Evolutionary conservation across 2,888 invertebrate species (phyloP), one percentile per base, ranked within the genome.

Genomic region (Criorhina ranunculi): DNA sequence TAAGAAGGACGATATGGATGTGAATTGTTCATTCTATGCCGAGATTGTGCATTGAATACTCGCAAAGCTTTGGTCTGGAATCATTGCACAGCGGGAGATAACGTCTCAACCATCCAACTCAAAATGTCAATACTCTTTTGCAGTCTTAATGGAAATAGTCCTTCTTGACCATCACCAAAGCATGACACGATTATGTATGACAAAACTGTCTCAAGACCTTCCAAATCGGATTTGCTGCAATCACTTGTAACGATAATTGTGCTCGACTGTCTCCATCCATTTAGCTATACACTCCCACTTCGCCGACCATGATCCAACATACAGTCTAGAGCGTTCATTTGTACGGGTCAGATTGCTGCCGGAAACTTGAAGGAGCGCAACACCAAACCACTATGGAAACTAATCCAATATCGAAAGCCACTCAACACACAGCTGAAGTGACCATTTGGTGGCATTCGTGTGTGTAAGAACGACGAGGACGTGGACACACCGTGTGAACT

Each of bases 351-450:
- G 73, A 73, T 83, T 78, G 83, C 83, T 64, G 8, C 35, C 11
- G 76, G 55, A 53, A 40, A 73, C 78, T 72, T 67, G 49, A 62
- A 73, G 64, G 19, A 67, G 67, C 37, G 51, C 73, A 64, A 78
- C 79, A 83, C 83, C 73, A 55, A 64, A 60, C 72, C 67, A 67
- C 51, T 55, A 40, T 9, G 64, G 29, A 78, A 85, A 80, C 80
- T 85, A 80, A 80, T 85, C 85, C 57, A 79, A 85, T 85, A 85
- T 85, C 69, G 80, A 76, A 80, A 85, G 80, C 80, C 70, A 85
- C 76, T 80, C 70, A 37, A 75, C 51, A 75, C 59, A 53, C 64
- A 57, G 66, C 59, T 85, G 55, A 60, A 80, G 80, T 80, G 80
- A 85, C 80, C 85, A 85, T 79, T 85, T 75, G 85, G 59, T 66